Evolutionary conservation across 2,797 vertebrate genomes (phyloP), one percentile per base, ranked within the genome.

Genomic region (Etheostoma nigrum): DNA sequence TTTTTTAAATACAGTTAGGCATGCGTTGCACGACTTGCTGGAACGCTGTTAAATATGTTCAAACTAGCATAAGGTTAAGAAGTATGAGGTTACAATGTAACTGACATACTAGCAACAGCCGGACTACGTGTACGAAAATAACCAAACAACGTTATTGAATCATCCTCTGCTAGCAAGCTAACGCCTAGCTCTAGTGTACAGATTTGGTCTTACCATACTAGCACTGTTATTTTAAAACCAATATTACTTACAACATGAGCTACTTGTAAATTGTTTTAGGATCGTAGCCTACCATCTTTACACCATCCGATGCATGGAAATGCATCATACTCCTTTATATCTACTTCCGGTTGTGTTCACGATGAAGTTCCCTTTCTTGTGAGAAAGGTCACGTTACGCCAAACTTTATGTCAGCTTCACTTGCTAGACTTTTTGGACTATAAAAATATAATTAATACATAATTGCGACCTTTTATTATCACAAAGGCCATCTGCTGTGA

Each of bases 321-420:
- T 9, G 2, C 2, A 40, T 40, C 36, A 40, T 40, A 40, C 36
- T 40, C 2, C 36, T 40, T 45, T 25, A 4, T 1, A 21, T 59
- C 72, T 74, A 72, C 79, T 89, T 91, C 91, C 90, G 87, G 89
- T 42, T 76, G 64, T 64, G 63, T 5, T 2, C 25, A 0, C 7
- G 3, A 0, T 11, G 16, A n/a, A 25, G 0, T 18, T 16, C 73
- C 67, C 6, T 27, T 33, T 4, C 13, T 11, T 0, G 23, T 4
- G 13, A 19, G 33, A 1, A 4, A 12, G 12, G 4, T 13, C 14
- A 15, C 42, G 42, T 44, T 23, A 4, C 16, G 44, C 53, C 57
- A n/a, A 49, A 69, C 36, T 33, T 51, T 2, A 45, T 30, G 14
- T 12, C 1, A 8, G 48, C 2, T 30, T 18, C 7, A 15, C 23